phyloP scores from a whole-genome alignment of 2,888 invertebrate species.

The Caenorhabditis angaria region DNA sequence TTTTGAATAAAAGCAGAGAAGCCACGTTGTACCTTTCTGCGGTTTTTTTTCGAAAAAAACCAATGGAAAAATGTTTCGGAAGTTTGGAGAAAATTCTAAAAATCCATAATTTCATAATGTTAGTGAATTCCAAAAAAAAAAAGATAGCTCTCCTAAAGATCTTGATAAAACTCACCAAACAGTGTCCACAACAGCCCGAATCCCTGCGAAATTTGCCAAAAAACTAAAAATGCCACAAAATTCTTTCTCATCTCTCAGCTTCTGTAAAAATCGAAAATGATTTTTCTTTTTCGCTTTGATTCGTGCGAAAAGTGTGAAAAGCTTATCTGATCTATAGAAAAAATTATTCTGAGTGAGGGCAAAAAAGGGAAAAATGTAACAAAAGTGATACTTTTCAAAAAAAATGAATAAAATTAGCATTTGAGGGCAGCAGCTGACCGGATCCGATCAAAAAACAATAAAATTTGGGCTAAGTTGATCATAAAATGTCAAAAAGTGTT shows the following conservation, averaged over 20 bases:
- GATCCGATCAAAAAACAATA: background rate
- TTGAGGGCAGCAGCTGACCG: no score
- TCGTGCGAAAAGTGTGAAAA: no score
- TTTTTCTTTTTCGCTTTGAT: no score
- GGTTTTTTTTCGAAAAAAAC: no score
- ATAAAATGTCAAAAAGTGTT: background rate
- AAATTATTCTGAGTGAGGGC: background rate
- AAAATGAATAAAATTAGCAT: no score
- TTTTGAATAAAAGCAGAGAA: no score
- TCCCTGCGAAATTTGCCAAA: background rate
- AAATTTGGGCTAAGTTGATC: background rate
- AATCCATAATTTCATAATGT: no score
- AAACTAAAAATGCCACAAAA: background rate
- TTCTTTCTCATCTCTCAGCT: background rate
- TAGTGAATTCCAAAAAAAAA: background rate
- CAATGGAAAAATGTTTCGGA: no score
- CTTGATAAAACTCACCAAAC: constrained; percentile 7
- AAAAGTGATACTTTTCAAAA: background rate
- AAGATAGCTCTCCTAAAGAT: constrained; percentile 5
- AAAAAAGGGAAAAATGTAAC: background rate
- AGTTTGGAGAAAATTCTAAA: no score
- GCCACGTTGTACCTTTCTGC: no score
- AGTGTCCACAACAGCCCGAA: constrained; percentile 25
- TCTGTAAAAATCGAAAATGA: no score
- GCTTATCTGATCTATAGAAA: no score